These are phyloP conservation scores for Bedellia somnulentella DNA, from an alignment of 2,888 invertebrate species.

Conservation along the genomic window DNA sequence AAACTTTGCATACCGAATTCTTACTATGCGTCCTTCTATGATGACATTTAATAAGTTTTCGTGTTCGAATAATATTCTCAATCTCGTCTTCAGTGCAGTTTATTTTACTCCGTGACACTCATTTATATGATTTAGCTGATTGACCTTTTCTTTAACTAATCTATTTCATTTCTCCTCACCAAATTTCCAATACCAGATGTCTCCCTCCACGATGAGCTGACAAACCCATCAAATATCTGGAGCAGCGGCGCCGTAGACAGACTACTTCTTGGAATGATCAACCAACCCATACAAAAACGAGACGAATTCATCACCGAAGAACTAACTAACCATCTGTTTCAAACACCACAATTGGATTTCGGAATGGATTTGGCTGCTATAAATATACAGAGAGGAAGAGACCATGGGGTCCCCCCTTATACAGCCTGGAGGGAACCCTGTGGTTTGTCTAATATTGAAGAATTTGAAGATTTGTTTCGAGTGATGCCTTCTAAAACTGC, in stretches of 20 bases:
- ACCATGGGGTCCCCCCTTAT: constrained; percentile 83
- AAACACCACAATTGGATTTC: constrained; percentile 68
- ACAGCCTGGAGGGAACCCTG: constrained; percentile 80
- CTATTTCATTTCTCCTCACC: too few species aligned
- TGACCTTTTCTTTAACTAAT: too few species aligned
- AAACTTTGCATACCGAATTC: too few species aligned
- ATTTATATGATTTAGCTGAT: too few species aligned
- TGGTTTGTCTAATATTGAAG: constrained; percentile 66
- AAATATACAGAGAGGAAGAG: constrained; percentile 82
- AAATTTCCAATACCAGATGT: too few species aligned
- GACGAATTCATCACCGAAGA: constrained; percentile 83
- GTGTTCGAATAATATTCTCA: too few species aligned
- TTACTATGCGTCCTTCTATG: too few species aligned
- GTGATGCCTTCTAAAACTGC: constrained; percentile 68
- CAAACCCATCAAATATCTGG: constrained; percentile 71
- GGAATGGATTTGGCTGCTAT: constrained; percentile 87
- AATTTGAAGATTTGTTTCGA: constrained; percentile 71
- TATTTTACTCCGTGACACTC: too few species aligned
- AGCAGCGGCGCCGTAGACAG: constrained; percentile 79
- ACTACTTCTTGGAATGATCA: constrained; percentile 72
- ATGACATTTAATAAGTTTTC: too few species aligned
- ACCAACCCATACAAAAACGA: constrained; percentile 75
- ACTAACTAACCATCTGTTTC: constrained; percentile 81
- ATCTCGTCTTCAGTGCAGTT: too few species aligned
- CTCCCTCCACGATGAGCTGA: constrained; percentile 76